Conservation (phyloP, 2,113 vertebrate species). For the Trogon surrucura region DNA sequence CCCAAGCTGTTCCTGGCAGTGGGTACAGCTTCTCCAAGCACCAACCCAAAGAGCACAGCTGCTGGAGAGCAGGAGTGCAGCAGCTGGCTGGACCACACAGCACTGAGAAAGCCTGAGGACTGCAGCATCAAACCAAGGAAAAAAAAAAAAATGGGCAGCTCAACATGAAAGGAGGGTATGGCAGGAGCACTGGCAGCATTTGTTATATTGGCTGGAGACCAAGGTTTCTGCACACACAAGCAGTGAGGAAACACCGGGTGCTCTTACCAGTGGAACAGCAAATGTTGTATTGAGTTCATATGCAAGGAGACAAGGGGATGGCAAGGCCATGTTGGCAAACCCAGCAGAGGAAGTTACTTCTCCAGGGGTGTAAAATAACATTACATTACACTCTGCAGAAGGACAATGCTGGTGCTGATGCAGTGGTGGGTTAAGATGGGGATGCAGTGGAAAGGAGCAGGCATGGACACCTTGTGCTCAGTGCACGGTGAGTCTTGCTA, state of each 20-base stretch:
- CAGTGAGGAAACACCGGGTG: fast-evolving
- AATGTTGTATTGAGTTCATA: not conserved
- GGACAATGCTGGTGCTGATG: not conserved
- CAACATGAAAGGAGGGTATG: not conserved
- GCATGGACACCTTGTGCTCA: fast-evolving
- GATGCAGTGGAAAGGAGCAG: not conserved
- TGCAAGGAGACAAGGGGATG: not conserved
- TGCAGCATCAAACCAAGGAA: not conserved
- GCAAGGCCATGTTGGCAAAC: not conserved
- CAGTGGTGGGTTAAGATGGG: not conserved
- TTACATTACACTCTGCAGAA: not conserved
- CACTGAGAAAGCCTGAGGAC: not conserved
- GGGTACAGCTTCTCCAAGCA: not conserved
- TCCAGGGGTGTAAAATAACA: not conserved
- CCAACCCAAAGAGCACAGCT: fast-evolving
- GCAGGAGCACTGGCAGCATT: not conserved
- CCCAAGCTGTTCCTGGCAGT: not conserved
- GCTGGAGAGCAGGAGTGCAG: not conserved
- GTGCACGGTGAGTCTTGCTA: not conserved
- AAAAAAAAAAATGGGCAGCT: not conserved
- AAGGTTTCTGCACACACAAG: not conserved
- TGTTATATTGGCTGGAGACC: not conserved
- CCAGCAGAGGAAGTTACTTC: not conserved
- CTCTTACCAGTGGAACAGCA: not conserved
- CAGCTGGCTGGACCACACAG: not conserved